These are phyloP conservation scores for Pedionomus torquatus DNA, from an alignment of 2,113 vertebrate genomes.

Conservation along the genomic window DNA sequence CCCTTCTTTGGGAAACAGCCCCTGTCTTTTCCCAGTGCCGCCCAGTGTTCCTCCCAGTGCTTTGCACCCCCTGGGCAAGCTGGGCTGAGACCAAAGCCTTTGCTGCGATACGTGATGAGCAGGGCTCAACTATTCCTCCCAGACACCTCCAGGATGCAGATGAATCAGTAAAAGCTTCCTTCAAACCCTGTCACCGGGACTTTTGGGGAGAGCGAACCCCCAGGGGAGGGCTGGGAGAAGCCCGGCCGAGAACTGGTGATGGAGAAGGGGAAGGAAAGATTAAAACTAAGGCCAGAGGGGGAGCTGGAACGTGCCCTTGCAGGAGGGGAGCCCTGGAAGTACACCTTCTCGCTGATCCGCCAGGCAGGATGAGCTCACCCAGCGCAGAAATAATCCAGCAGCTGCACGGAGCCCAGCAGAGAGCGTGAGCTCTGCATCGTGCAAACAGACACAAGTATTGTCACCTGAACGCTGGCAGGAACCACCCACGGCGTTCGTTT, in stretches of 20 bases:
- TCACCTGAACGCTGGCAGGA: neutral
- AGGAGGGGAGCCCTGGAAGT: neutral
- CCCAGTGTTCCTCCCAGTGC: neutral
- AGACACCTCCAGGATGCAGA: rapidly evolving
- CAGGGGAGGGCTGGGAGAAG: neutral
- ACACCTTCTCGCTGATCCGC: neutral
- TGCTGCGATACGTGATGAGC: rapidly evolving
- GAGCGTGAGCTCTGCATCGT: neutral
- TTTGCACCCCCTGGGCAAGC: neutral
- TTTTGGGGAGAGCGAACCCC: rapidly evolving
- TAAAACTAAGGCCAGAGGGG: neutral
- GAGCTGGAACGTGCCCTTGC: rapidly evolving
- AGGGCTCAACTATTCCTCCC: neutral
- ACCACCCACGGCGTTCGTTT: rapidly evolving
- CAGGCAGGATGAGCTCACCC: neutral
- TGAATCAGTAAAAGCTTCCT: neutral
- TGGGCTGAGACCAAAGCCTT: neutral
- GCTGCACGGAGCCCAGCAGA: neutral
- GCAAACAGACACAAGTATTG: no score
- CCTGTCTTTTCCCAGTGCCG: neutral
- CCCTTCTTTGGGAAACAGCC: neutral
- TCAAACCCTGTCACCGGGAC: rapidly evolving
- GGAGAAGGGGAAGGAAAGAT: neutral
- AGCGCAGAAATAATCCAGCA: neutral
- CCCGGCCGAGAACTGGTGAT: neutral